phyloP scores from a whole-genome alignment of 1,140 invertebrate species.

The Anastatus disparis region DNA sequence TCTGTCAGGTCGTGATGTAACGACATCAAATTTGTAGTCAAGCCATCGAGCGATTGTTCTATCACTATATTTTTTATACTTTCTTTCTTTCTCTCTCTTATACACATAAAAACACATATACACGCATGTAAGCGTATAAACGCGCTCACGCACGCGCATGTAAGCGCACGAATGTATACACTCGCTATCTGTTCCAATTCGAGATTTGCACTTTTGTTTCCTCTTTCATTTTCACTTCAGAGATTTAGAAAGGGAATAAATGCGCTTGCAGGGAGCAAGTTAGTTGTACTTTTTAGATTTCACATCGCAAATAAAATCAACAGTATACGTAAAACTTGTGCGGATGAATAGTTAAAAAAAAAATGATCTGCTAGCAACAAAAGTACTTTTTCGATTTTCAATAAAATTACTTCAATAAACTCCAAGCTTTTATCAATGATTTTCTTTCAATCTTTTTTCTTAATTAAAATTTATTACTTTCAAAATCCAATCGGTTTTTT shows the following conservation, averaged over 20 bases:
- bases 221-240: neutral
- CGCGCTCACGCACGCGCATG: too few relatives aligned
- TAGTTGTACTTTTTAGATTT: neutral
- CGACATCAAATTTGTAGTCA: slow-evolving; percentile 46
- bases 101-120: neutral
- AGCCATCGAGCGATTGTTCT: slow-evolving; percentile 40
- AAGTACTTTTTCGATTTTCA: neutral
- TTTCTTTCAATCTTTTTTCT: too few relatives aligned
- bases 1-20: slow-evolving; percentile 55
- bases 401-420: neutral
- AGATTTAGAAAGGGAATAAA: neutral
- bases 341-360: neutral
- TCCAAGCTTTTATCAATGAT: too few relatives aligned
- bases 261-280: slow-evolving; percentile 8
- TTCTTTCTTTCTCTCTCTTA: neutral
- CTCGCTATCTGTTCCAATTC: slow-evolving; percentile 1
- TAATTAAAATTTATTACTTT: too few relatives aligned
- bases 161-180: too few relatives aligned
- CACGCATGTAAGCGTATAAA: too few relatives aligned
- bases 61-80: neutral
- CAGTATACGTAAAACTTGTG: neutral
- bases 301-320: neutral
- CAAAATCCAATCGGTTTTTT: too few relatives aligned
- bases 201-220: neutral
- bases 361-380: neutral